Conservation (phyloP, 2,797 vertebrate species). For the Sandelia bainsii region DNA sequence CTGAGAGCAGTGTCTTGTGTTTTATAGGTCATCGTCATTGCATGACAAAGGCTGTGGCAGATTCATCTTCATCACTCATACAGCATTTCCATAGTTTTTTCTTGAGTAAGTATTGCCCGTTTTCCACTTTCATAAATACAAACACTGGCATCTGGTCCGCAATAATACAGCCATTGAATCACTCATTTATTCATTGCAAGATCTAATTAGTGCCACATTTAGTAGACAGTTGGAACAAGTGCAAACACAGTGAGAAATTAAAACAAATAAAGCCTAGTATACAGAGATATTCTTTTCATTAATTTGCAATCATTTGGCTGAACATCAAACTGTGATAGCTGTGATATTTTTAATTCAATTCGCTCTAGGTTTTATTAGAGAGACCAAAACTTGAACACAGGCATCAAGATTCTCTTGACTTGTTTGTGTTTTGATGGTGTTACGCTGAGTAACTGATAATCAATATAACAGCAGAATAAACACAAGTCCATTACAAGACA, state of each 20-base stretch:
- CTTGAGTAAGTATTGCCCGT: constrained; percentile 92
- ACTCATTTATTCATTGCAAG: constrained; percentile 35
- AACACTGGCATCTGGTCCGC: constrained; percentile 22
- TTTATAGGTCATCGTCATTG: constrained; percentile 98
- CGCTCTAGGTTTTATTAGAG: background rate
- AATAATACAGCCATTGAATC: constrained; percentile 9
- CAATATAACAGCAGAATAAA: background rate
- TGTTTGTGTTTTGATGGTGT: background rate
- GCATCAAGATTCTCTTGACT: background rate
- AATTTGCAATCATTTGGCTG: background rate
- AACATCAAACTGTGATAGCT: background rate
- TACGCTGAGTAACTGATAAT: background rate
- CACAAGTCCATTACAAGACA: background rate
- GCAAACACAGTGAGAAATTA: constrained; percentile 7
- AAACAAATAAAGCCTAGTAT: background rate
- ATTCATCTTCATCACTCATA: constrained; percentile 90
- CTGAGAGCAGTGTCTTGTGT: constrained; percentile 92
- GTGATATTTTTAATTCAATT: background rate
- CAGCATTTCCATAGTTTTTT: constrained; percentile 91
- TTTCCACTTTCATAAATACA: constrained; percentile 66
- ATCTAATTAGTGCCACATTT: constrained; percentile 36
- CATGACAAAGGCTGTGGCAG: constrained; percentile 94
- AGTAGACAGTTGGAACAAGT: constrained; percentile 10
- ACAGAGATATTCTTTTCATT: background rate
- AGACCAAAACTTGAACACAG: background rate